These are phyloP conservation scores for Hypsopygia costalis DNA, from an alignment of 2,888 invertebrate genomes.

Conservation along the genomic window DNA sequence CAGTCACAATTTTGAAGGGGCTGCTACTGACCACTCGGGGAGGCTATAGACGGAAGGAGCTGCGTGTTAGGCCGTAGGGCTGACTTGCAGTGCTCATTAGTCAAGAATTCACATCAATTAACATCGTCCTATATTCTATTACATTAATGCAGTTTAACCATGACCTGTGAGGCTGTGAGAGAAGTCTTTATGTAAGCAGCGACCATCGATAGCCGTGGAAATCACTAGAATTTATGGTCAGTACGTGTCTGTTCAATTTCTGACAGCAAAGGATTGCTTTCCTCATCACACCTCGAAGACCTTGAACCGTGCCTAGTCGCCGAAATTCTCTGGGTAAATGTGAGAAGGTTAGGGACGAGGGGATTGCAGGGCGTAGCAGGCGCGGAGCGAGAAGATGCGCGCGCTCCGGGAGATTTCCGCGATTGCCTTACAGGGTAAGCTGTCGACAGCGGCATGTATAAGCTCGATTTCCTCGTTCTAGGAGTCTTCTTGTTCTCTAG, in stretches of 20 bases:
- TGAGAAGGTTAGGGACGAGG: slow-evolving; percentile 83
- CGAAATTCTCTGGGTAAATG: slow-evolving; percentile 78
- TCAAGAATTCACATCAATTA: background rate
- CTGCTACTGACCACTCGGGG: slow-evolving; percentile 22
- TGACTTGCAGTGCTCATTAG: background rate
- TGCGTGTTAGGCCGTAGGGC: slow-evolving; percentile 32
- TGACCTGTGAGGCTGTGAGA: slow-evolving; percentile 11
- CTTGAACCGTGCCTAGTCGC: slow-evolving; percentile 71
- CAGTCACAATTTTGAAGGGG: slow-evolving; percentile 60
- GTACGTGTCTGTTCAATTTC: slow-evolving; percentile 53
- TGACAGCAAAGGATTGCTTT: slow-evolving; percentile 83
- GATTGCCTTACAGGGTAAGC: slow-evolving; percentile 53
- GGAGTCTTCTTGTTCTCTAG: slow-evolving; percentile 49
- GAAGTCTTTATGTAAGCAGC: background rate
- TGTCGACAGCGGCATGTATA: slow-evolving; percentile 84
- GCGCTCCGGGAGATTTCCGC: slow-evolving; percentile 63
- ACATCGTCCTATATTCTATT: slow-evolving; percentile 6
- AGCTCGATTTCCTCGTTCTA: slow-evolving; percentile 81
- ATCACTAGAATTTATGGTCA: slow-evolving; percentile 63
- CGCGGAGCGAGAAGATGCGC: slow-evolving; percentile 88
- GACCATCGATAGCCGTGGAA: slow-evolving; percentile 4
- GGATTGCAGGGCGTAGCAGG: slow-evolving; percentile 89
- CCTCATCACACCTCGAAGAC: slow-evolving; percentile 71
- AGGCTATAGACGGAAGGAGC: slow-evolving; percentile 21
- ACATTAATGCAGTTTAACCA: slow-evolving; percentile 1